phyloP scores from a whole-genome alignment of 1,140 invertebrate species.

The Drosophila littoralis region DNA sequence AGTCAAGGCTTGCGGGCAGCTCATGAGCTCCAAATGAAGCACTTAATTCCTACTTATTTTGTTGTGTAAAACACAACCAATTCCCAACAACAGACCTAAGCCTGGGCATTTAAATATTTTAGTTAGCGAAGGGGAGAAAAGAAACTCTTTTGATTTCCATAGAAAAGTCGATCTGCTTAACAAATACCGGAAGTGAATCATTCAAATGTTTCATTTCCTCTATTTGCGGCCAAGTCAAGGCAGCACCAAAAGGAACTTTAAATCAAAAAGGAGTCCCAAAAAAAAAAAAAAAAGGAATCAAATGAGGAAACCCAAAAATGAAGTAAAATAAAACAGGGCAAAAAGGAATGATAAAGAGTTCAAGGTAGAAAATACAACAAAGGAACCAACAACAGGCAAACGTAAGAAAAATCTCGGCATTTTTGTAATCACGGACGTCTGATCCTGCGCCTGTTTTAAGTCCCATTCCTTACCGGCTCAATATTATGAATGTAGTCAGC shows the following conservation, averaged over 20 bases:
- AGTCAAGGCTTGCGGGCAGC: not conserved
- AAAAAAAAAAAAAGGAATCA: slow-evolving; percentile 7
- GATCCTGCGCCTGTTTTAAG: slow-evolving; percentile 6
- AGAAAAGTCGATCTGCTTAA: slow-evolving; percentile 7
- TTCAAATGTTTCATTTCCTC: slow-evolving; percentile 80
- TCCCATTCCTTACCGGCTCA: not conserved
- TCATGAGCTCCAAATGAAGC: slow-evolving; percentile 1
- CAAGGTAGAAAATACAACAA: slow-evolving; percentile 10
- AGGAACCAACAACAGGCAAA: slow-evolving; percentile 7
- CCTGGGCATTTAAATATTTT: slow-evolving; percentile 50
- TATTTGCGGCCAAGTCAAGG: slow-evolving; percentile 50
- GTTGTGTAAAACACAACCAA: not conserved
- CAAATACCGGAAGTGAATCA: slow-evolving; percentile 72
- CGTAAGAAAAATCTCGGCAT: slow-evolving; percentile 10
- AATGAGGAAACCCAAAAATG: slow-evolving; percentile 19
- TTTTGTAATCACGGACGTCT: slow-evolving; percentile 13
- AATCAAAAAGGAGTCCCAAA: slow-evolving; percentile 33
- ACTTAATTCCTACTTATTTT: slow-evolving; percentile 8
- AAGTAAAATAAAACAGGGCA: slow-evolving; percentile 29
- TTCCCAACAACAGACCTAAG: slow-evolving; percentile 10
- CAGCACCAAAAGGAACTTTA: slow-evolving; percentile 31
- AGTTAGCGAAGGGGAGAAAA: slow-evolving; percentile 52
- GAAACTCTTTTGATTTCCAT: slow-evolving; percentile 46
- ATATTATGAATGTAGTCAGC: slow-evolving; percentile 40
- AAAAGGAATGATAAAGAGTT: slow-evolving; percentile 22